phyloP scores from a whole-genome alignment of 2,888 invertebrate species.

The Ctenicera cuprea region DNA sequence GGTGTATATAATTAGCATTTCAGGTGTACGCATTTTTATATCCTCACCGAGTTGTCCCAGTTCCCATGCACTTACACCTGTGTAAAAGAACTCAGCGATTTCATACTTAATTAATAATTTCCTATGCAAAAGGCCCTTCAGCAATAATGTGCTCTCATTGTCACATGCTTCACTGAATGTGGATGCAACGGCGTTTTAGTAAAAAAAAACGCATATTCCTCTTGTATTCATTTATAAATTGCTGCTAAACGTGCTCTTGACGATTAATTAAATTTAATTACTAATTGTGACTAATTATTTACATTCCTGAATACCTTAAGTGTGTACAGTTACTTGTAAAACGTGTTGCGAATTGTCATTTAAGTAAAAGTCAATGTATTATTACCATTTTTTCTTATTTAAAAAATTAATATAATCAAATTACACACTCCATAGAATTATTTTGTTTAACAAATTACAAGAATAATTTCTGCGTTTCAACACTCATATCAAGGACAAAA shows the following conservation, averaged over 20 bases:
- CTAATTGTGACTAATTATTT: constrained; percentile 31
- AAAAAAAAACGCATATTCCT: constrained; percentile 18
- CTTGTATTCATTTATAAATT: constrained; percentile 15
- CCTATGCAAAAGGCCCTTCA: constrained; percentile 14
- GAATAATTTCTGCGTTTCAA: background rate
- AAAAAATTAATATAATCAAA: background rate
- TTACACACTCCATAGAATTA: too few relatives aligned
- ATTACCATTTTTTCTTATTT: background rate
- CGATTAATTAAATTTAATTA: constrained; percentile 30
- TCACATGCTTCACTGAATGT: constrained; percentile 14
- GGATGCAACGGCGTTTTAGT: constrained; percentile 3
- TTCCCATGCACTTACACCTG: constrained; percentile 39
- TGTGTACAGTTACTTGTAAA: constrained; percentile 14
- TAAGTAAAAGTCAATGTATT: too few relatives aligned
- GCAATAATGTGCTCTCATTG: constrained; percentile 28
- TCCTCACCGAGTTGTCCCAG: constrained; percentile 35
- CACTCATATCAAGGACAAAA: background rate
- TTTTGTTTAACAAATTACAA: background rate
- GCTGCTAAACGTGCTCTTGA: constrained; percentile 2
- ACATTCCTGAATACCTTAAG: constrained; percentile 24
- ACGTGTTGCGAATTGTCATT: background rate
- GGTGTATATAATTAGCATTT: constrained; percentile 40
- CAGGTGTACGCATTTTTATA: constrained; percentile 28
- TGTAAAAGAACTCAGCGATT: background rate
- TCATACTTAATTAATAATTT: constrained; percentile 3